Base-by-base conservation (phyloP, 2,888 invertebrate species). In the Chelonus formosanus region DNA sequence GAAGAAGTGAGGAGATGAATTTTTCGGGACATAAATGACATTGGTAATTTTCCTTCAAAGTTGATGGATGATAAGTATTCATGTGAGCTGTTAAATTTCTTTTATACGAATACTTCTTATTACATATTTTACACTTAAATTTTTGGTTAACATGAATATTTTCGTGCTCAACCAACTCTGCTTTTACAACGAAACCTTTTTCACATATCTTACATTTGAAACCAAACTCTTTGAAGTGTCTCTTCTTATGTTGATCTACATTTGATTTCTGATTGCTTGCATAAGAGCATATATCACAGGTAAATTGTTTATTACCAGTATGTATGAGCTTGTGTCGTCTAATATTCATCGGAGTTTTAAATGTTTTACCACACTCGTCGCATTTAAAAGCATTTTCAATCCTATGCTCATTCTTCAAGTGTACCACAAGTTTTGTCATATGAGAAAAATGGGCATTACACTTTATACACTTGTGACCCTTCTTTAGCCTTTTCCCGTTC, bases 381-480 rank as follows among this genome's bases (percentile, higher is more conserved):
- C 81, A 81, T 59, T 74, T 77, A 70, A 80, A 80, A 3, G 79
- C 80, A 5, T 78, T 72, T 36, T 80, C 77, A 68, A 80, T 80
- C 4, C 73, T 75, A 61, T 80, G 80, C 3, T 72, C 69, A 40
- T 80, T 80, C 67, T 83, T 84, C 68, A 79, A 72, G 55, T 85
- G 84, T 66, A 84, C 84, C 32, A 77, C 76, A 3, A 84, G 73
- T 65, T 82, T 82, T 31, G 77, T 77, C 70, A 76, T 77, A 71
- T 82, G 81, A 59, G 74, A 76, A 65, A 82, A 82, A 48, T 71
- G 74, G 31, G 76, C 80, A 4, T 74, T 74, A 73, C 81, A 82
- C 36, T 79, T 77, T 47, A 76, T 67, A 71, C 81, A 82, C 61
- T 79, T 73, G 71, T 81, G 78, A 10, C 73, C 68, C 32, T 70